phyloP scores from a whole-genome alignment of 1,140 invertebrate species.

The Drosophila watanabei region DNA sequence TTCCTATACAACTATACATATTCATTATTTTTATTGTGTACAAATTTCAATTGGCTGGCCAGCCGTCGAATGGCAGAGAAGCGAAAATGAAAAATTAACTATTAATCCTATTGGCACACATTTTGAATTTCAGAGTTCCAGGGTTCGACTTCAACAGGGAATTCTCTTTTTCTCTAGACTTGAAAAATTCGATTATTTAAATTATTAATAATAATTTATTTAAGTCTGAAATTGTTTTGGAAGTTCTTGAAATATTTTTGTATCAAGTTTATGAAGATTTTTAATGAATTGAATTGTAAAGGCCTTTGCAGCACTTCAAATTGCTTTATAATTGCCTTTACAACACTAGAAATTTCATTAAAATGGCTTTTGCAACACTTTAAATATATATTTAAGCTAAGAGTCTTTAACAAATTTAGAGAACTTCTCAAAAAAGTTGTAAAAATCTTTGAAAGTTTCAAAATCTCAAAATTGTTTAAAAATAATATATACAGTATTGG shows the following conservation, averaged over 20 bases:
- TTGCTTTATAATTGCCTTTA: not conserved
- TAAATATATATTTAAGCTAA: not conserved
- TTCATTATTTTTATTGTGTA: conserved; percentile 40
- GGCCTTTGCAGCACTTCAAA: not conserved
- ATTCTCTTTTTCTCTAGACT: not conserved
- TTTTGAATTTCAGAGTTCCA: conserved; percentile 30
- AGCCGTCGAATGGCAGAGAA: conserved; percentile 39
- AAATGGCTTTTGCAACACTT: not conserved
- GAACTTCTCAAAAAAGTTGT: not conserved
- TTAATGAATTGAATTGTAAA: not conserved
- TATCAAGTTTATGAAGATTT: not conserved
- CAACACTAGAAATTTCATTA: not conserved
- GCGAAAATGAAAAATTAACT: conserved; percentile 61
- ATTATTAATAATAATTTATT: not conserved
- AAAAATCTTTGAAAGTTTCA: not conserved
- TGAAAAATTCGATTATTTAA: not conserved
- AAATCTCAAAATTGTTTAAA: too few relatives aligned
- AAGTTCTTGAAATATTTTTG: not conserved
- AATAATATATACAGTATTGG: not conserved
- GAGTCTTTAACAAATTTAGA: not conserved
- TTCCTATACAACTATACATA: conserved; percentile 80
- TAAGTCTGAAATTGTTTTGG: not conserved
- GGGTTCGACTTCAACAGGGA: conserved; percentile 6
- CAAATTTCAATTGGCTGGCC: conserved; percentile 36
- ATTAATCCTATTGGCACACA: conserved; percentile 75